Base-by-base conservation (phyloP, 2,113 vertebrate genomes). In the Lophotis ruficrista region DNA sequence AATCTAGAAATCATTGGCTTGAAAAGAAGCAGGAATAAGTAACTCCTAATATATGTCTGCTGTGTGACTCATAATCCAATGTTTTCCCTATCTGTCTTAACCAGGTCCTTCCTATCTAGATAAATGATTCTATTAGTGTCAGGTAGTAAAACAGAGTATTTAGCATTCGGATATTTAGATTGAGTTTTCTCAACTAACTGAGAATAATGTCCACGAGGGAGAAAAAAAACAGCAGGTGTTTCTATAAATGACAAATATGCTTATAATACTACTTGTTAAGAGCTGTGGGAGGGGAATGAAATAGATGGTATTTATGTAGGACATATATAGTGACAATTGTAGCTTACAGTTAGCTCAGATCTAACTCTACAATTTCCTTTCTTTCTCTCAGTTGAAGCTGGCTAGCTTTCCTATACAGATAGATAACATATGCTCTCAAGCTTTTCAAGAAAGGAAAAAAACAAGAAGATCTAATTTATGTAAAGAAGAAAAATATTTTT, bases 11-110 rank as follows among this genome's bases (percentile, higher is more conserved):
- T 43, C 22, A 15, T 27, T 13, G 4, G 0, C n/a, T 77, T 73
- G 35, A 87, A 83, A 69, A 50, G 35, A 75, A 91, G 48, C 21
- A 62, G 28, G 45, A 92, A 85, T 85, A 89, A 87, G n/a, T 91
- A 84, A 56, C 22, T 64, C 41, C 7, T 76, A 83, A 54, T 48
- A 5, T 57, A 53, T 37, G 14, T 72, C 48, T 83, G 22, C 6
- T 68, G 21, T 76, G 23, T 92, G 71, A 91, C 21, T 94, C 57
- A 85, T 85, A 76, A 79, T 35, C 43, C 65, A 68, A 0, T 79
- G 57, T 85, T 94, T 97, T 85, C 70, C 53, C 73, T 66, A 83
- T 57, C 54, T 88, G 27, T 70, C 69, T 86, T 81, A 90, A 73
- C 27, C 37, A 81, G 47, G 41, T 90, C 50, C 54, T 86, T 64